Evolutionary conservation across 2,888 invertebrate genomes (phyloP), one percentile per base, ranked within the genome.

Genomic region (Arenicola marina): DNA sequence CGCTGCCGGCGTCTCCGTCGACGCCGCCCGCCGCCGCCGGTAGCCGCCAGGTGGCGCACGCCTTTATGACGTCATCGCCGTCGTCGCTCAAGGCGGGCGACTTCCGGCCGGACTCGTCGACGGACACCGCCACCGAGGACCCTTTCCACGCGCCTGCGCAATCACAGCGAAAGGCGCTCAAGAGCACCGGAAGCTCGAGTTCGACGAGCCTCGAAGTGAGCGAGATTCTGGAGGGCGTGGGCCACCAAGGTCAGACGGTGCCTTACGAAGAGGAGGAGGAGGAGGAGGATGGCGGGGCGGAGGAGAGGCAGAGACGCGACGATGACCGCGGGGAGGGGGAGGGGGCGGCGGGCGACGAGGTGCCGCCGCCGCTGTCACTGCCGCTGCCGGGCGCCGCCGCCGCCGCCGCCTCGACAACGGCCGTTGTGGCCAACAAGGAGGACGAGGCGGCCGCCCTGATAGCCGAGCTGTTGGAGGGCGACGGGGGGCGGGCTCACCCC

Each of bases 181-280:
- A 61, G 34, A 66, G 67, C 57, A 91, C 90, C n/a, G 92, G 92
- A 18, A 93, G 93, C 65, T 93, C 72, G 4, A 72, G 71, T 48
- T 70, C 73, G 2, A 64, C 94, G 3, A 93, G 93, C 75, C 87
- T 92, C 28, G 94, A 95, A 85, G 94, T 94, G 28, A 90, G 92
- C 79, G 91, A 93, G 85, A 94, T 94, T 72, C 86, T 94, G 15
- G 71, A 65, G 24, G 62, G 61, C n/a, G 68, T 69, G 57, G 32
- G 32, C 31, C 28, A 53, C 11, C 29, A 7, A 28, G 53, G 53
- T 18, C 53, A 53, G 33, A 32, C 28, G 31, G 33, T 32, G 4
- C 7, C 28, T 28, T 15, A 57, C 4, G 46, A 44, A 24, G 43
- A 29, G 44, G 44, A 45, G 4, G 57, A 28, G 3, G 57, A 45